These are phyloP conservation scores for Sebastes itinus DNA, from an alignment of 2,797 vertebrate genomes.

Conservation along the genomic window DNA sequence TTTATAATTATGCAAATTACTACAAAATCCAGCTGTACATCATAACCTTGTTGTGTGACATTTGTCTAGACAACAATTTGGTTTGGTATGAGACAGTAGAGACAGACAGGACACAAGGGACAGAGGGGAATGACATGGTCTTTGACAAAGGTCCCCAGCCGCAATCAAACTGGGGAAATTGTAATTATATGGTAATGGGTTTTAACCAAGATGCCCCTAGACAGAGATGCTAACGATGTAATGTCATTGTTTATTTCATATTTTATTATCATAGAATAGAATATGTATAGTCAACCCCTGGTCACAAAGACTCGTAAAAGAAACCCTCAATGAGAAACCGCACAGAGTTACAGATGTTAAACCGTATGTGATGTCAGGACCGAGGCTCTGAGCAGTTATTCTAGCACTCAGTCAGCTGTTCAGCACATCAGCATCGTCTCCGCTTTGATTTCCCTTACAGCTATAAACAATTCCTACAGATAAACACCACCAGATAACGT, in stretches of 20 bases:
- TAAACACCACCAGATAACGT: slow-evolving; percentile 36
- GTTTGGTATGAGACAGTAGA: background rate
- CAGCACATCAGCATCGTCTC: background rate
- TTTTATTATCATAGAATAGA: too few species aligned
- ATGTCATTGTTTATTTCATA: background rate
- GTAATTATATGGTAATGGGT: background rate
- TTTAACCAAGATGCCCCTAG: background rate
- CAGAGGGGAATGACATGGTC: background rate
- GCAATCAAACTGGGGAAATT: background rate
- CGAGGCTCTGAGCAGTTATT: background rate
- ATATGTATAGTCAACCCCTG: background rate
- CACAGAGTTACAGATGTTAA: background rate
- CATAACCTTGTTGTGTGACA: background rate
- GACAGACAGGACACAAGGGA: background rate
- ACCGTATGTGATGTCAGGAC: background rate
- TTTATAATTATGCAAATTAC: background rate
- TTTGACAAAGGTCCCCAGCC: background rate
- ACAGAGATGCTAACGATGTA: background rate
- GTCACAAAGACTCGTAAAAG: background rate
- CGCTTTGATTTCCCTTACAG: slow-evolving; percentile 1
- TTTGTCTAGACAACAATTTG: background rate
- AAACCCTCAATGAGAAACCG: background rate
- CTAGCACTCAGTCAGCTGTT: background rate
- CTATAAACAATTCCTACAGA: slow-evolving; percentile 38
- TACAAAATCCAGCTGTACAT: background rate